Percentiles rank a stretch among this genome's conserved stretches.
Conservation (phyloP, 2,797 vertebrate genomes). For the Tragopan temminckii region DNA sequence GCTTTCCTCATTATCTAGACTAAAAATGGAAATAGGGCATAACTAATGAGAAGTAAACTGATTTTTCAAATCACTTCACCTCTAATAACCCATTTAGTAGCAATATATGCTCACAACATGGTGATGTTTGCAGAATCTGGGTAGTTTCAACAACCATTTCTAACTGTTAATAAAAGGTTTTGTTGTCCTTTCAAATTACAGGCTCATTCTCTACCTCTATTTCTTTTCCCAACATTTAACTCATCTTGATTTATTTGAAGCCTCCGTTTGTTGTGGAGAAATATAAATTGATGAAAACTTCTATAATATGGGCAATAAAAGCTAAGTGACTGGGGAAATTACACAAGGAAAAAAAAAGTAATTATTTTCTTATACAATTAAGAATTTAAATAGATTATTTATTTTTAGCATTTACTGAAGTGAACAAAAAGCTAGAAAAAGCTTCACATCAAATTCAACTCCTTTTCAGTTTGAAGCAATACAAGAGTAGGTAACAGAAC, state of each 20-base stretch:
- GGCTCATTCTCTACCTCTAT: not conserved
- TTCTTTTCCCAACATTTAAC: not conserved
- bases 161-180: not conserved
- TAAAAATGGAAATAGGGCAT: conserved; percentile 37
- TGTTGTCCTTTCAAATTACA: not conserved
- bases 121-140: not conserved
- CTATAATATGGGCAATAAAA: not conserved
- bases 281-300: conserved; percentile 33
- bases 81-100: conserved; percentile 11
- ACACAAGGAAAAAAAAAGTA: not conserved
- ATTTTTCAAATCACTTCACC: conserved; percentile 56
- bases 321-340: conserved; percentile 19
- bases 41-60: conserved; percentile 51
- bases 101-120: not conserved
- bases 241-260: conserved; percentile 13
- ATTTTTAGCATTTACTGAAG: conserved; percentile 41
- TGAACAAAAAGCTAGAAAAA: not conserved
- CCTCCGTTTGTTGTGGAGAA: conserved; percentile 16
- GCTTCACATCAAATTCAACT: conserved; percentile 22
- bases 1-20: conserved; percentile 38
- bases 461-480: conserved; percentile 6
- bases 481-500: not conserved
- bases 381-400: conserved; percentile 63
- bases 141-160: not conserved
- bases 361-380: conserved; percentile 53